Conservation (phyloP, 2,888 invertebrate species). For the Lampropteryx suffumata region DNA sequence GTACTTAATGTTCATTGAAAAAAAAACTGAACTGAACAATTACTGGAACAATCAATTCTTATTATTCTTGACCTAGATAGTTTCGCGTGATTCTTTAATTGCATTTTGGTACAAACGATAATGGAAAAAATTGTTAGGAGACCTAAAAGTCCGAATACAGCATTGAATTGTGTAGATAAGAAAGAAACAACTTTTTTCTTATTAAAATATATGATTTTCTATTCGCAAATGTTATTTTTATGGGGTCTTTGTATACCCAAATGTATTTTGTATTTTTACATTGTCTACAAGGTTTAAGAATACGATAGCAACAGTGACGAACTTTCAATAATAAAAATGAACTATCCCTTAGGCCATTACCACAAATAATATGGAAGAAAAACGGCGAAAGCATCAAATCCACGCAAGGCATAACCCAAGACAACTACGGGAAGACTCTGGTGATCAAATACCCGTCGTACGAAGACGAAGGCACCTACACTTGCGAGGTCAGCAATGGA, state of each 20-base stretch:
- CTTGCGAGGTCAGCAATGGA: slow-evolving; percentile 96
- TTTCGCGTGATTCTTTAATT: not conserved
- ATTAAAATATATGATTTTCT: too few species aligned
- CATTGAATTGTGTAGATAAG: too few species aligned
- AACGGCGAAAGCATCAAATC: slow-evolving; percentile 87
- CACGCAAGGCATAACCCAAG: slow-evolving; percentile 89
- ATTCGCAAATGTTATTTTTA: too few species aligned
- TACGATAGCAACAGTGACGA: too few species aligned
- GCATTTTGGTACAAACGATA: not conserved
- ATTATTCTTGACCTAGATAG: slow-evolving; percentile 18
- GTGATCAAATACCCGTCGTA: slow-evolving; percentile 93
- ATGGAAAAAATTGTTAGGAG: not conserved
- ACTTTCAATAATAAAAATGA: too few species aligned
- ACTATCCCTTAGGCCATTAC: slow-evolving; percentile 87
- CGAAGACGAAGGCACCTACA: slow-evolving; percentile 95
- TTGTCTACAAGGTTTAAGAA: too few species aligned
- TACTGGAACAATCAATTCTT: slow-evolving; percentile 6
- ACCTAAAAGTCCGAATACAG: not conserved
- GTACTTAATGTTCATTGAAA: slow-evolving; percentile 1
- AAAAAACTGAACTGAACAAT: slow-evolving; percentile 1
- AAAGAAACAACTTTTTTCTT: too few species aligned
- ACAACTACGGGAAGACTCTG: slow-evolving; percentile 97
- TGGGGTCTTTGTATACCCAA: too few species aligned
- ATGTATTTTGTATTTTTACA: too few species aligned
- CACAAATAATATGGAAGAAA: slow-evolving; percentile 96